Evolutionary conservation across 2,113 vertebrate species (phyloP).

Genomic region (Sinocyclocheilus anophthalmus): DNA sequence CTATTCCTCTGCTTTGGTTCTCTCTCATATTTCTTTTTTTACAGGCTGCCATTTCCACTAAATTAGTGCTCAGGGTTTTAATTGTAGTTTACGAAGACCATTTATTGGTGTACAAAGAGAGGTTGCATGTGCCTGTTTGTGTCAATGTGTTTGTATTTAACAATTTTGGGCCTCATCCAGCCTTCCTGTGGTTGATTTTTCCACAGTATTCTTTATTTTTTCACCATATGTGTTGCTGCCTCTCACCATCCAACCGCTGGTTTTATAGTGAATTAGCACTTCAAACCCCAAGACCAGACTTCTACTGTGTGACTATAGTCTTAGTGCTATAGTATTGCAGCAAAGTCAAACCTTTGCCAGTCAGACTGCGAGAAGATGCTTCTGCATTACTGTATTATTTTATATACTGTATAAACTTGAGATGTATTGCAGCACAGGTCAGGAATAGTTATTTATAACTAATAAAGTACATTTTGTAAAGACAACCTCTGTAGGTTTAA

Average conservation of each 20-base stretch:
- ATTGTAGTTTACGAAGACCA: conserved; percentile 79
- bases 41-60: conserved; percentile 78
- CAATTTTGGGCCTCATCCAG: conserved; percentile 56
- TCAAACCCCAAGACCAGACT: conserved; percentile 64
- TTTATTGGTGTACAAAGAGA: conserved; percentile 67
- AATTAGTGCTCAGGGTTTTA: conserved; percentile 83
- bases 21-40: conserved; percentile 59
- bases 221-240: conserved; percentile 66
- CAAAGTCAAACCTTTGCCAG: not conserved
- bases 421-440: not conserved
- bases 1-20: conserved; percentile 44
- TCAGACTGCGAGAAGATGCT: not conserved
- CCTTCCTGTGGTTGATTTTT: conserved; percentile 64
- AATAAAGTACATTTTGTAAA: not conserved
- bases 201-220: conserved; percentile 42
- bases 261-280: conserved; percentile 79
- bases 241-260: conserved; percentile 70
- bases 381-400: not conserved
- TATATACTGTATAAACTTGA: not conserved
- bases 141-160: not conserved
- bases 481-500: not conserved
- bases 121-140: conserved; percentile 26
- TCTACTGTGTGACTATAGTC: conserved; percentile 28
- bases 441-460: not conserved
- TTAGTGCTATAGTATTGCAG: not conserved